phyloP scores from a whole-genome alignment of 2,888 invertebrate species.

The Acrobasis repandana region DNA sequence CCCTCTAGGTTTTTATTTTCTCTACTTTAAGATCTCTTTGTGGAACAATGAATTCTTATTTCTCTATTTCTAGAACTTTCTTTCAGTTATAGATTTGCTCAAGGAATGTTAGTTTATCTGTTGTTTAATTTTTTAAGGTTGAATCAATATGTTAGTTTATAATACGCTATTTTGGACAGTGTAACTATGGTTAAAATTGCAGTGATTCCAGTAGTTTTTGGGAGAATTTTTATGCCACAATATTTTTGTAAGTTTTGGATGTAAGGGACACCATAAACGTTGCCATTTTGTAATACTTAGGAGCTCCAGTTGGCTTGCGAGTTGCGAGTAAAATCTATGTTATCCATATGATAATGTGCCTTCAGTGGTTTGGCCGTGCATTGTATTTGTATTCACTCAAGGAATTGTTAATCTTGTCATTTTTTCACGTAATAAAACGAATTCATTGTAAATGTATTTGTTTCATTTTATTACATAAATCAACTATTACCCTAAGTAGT shows the following conservation, averaged over 20 bases:
- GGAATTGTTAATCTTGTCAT: constrained; percentile 61
- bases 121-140: constrained; percentile 44
- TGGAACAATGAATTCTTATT: constrained; percentile 64
- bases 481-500: no score
- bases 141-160: constrained; percentile 37
- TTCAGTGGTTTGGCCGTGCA: constrained; percentile 57
- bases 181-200: constrained; percentile 27
- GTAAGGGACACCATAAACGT: constrained; percentile 37
- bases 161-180: constrained; percentile 33
- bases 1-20: constrained; percentile 45
- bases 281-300: constrained; percentile 44
- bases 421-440: constrained; percentile 73
- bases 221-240: background rate
- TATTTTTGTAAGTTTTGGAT: constrained; percentile 19
- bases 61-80: constrained; percentile 27
- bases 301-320: constrained; percentile 47
- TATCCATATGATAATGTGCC: constrained; percentile 52
- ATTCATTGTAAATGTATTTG: constrained; percentile 61
- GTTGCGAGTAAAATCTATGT: constrained; percentile 42
- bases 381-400: constrained; percentile 53
- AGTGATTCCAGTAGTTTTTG: background rate
- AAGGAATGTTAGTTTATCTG: constrained; percentile 60
- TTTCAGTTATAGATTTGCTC: constrained; percentile 53
- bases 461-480: constrained; percentile 38
- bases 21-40: constrained; percentile 54